A percentile compares a stretch with the other conserved stretches of the same genome.
Evolutionary conservation across 2,888 invertebrate genomes (phyloP).

Genomic region (Lissocephala sabroskyi): DNA sequence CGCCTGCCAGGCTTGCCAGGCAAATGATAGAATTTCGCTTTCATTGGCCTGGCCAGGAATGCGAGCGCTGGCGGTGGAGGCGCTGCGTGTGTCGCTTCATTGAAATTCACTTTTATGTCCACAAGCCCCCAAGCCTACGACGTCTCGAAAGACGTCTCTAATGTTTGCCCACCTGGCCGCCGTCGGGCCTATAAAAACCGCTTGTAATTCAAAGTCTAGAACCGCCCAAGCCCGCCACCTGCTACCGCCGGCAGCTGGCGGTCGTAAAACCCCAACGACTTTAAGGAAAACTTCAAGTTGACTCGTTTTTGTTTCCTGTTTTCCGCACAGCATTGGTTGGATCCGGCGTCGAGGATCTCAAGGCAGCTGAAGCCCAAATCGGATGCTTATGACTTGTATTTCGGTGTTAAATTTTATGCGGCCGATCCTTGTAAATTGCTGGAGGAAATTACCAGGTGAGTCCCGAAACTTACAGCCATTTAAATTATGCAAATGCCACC

Average conservation of each 20-base stretch:
- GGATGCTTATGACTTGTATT: constrained; percentile 90
- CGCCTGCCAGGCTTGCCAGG: constrained; percentile 24
- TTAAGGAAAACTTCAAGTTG: constrained; percentile 26
- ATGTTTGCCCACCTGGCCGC: not conserved
- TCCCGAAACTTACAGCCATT: constrained; percentile 5
- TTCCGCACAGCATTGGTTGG: constrained; percentile 89
- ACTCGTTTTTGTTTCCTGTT: too few relatives aligned
- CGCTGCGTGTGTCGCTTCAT: constrained; percentile 18
- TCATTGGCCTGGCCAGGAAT: constrained; percentile 18
- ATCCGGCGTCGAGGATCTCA: constrained; percentile 89
- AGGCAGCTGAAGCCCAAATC: constrained; percentile 86
- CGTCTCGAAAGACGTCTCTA: not conserved
- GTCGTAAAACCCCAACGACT: constrained; percentile 5
- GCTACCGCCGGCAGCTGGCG: constrained; percentile 10
- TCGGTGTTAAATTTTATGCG: constrained; percentile 97
- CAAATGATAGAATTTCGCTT: constrained; percentile 56
- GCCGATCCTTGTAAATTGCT: constrained; percentile 96
- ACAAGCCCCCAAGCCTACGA: constrained; percentile 8
- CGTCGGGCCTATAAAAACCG: constrained; percentile 6
- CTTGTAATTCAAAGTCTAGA: constrained; percentile 17
- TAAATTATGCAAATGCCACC: constrained; percentile 3
- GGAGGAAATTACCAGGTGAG: constrained; percentile 95
- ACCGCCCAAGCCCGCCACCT: too few relatives aligned
- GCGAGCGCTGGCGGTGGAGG: not conserved
- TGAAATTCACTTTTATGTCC: constrained; percentile 34